Evolutionary conservation across 2,797 vertebrate genomes (phyloP), one percentile per base, ranked within the genome.

Genomic region (Sebastes steindachneri): DNA sequence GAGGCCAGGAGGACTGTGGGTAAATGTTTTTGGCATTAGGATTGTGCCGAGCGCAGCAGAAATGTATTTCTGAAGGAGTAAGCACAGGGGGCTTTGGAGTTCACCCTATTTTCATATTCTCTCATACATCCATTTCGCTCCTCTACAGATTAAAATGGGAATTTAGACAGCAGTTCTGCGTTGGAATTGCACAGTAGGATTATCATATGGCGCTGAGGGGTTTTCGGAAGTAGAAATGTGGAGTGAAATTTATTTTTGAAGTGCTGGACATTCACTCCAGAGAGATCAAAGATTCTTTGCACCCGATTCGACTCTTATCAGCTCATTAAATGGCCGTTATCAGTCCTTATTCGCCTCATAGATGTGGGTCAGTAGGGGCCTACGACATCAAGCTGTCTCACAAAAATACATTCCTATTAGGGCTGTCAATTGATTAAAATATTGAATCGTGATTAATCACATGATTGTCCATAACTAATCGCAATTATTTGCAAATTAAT

Each of bases 41-140:
- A 89, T 93, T 92, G 90, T 93, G 93, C 92, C 57, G 87, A 93
- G 89, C 75, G 25, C 89, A 93, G 95, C 95, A 95, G 82, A 91
- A 92, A 82, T 73, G 82, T 79, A 37, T 91, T 94, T 94, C 83
- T 93, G 92, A 93, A 21, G 76, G 87, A 89, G 92, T 93, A 90
- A 92, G 94, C 93, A 93, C 85, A 26, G 68, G 75, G 80, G 88
- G 77, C 87, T 93, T 92, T 88, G 88, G 91, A 93, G 88, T 91
- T 94, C 91, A 93, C 86, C 85, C 86, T 85, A 80, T 93, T 93
- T 92, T 94, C 89, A 90, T 86, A 86, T 92, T 88, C 79, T 79
- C 92, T 82, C 83, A 45, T 84, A 87, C 89, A 90, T 88, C 88
- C 84, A 87, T 82, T 84, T 88, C 86, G 79, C 84, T 91, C 88